These are phyloP conservation scores for Adelphocoris suturalis DNA, from an alignment of 2,888 invertebrate species.

Conservation along the genomic window DNA sequence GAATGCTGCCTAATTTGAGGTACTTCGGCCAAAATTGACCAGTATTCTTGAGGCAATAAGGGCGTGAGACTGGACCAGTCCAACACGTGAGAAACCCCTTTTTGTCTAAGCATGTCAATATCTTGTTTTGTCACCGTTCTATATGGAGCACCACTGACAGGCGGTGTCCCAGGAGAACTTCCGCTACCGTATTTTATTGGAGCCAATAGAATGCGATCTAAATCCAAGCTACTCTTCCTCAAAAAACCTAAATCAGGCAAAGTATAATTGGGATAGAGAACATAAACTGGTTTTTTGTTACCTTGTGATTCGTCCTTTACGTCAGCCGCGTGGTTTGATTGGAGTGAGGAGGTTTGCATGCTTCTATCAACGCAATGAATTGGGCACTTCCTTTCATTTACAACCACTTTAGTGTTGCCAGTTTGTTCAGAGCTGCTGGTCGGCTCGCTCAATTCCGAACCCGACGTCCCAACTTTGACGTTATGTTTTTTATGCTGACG, in stretches of 20 bases:
- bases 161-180: constrained; percentile 75
- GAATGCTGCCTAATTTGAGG: constrained; percentile 87
- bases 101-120: constrained; percentile 88
- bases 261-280: constrained; percentile 94
- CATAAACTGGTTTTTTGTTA: constrained; percentile 86
- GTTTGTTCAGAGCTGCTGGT: constrained; percentile 72
- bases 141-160: constrained; percentile 68
- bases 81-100: constrained; percentile 86
- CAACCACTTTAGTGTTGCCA: constrained; percentile 70
- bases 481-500: constrained; percentile 74
- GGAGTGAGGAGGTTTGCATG: constrained; percentile 84
- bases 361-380: constrained; percentile 84
- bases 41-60: constrained; percentile 91
- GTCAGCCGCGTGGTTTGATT: constrained; percentile 45
- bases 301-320: constrained; percentile 59
- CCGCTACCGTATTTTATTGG: constrained; percentile 83
- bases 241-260: constrained; percentile 93
- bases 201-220: constrained; percentile 85
- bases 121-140: constrained; percentile 90
- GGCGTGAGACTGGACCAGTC: constrained; percentile 97
- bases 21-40: constrained; percentile 87
- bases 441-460: constrained; percentile 72
- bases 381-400: constrained; percentile 80
- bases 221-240: constrained; percentile 80
- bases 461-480: constrained; percentile 72